Conservation (phyloP, 2,888 invertebrate genomes). For the Tiliacea citrago region DNA sequence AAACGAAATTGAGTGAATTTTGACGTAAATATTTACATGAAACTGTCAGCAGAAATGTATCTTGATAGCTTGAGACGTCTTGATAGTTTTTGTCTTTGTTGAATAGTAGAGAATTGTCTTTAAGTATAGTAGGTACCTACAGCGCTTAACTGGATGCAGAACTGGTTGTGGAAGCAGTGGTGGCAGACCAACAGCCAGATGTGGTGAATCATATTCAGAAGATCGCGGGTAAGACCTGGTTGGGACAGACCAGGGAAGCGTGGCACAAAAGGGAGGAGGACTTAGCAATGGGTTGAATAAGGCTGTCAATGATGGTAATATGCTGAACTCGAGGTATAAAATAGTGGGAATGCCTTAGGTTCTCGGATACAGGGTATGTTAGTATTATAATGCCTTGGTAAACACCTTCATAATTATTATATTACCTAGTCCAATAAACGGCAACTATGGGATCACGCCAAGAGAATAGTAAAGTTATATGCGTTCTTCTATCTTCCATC, state of each 20-base stretch:
- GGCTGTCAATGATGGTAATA: too few species aligned
- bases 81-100: constrained; percentile 6
- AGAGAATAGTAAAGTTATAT: background rate
- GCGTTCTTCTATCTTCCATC: too few species aligned
- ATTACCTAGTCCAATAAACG: background rate
- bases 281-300: too few species aligned
- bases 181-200: background rate
- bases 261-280: background rate
- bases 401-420: too few species aligned
- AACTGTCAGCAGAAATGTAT: constrained; percentile 29
- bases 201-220: background rate
- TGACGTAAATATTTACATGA: constrained; percentile 36
- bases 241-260: background rate
- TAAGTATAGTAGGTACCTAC: background rate
- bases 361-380: background rate
- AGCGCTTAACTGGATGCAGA: background rate
- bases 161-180: too few species aligned
- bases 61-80: background rate
- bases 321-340: background rate
- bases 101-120: background rate
- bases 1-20: constrained; percentile 12
- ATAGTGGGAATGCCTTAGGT: too few species aligned
- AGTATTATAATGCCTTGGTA: background rate
- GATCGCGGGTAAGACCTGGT: background rate
- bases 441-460: background rate